phyloP scores from a whole-genome alignment of 2,888 invertebrate genomes.

The Caenorhabditis sp. region DNA sequence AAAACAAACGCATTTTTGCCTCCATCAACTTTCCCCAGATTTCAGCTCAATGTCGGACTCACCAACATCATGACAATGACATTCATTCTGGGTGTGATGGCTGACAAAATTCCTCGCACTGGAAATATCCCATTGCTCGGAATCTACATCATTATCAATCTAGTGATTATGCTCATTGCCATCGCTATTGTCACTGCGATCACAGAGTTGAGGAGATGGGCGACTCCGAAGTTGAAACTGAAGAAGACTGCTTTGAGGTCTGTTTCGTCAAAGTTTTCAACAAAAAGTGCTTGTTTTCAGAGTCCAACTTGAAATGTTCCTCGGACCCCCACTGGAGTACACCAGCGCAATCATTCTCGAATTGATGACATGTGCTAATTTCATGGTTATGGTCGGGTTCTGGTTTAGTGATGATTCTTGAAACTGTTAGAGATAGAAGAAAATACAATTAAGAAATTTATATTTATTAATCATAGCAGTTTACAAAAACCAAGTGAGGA shows the following conservation, averaged over 20 bases:
- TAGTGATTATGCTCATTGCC: slow-evolving; percentile 48
- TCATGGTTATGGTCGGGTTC: slow-evolving; percentile 31
- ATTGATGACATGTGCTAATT: slow-evolving; percentile 26
- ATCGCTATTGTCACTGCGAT: slow-evolving; percentile 32
- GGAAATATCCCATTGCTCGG: slow-evolving; percentile 47
- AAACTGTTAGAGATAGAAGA: background rate
- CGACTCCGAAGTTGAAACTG: slow-evolving; percentile 22
- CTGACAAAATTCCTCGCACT: slow-evolving; percentile 47
- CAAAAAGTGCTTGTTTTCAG: slow-evolving; percentile 15
- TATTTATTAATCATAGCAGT: no score
- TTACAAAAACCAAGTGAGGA: background rate
- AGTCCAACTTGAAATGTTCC: slow-evolving; percentile 17
- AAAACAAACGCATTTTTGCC: no score
- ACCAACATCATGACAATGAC: slow-evolving; percentile 64
- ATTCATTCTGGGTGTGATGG: slow-evolving; percentile 53
- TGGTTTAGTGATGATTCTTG: slow-evolving; percentile 21
- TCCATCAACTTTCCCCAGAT: no score
- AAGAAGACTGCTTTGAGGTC: slow-evolving; percentile 23
- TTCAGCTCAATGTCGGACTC: slow-evolving; percentile 49
- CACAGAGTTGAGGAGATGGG: slow-evolving; percentile 19
- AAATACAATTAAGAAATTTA: background rate
- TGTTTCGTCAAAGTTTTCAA: background rate
- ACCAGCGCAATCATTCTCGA: slow-evolving; percentile 25
- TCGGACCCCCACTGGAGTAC: slow-evolving; percentile 23
- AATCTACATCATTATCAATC: slow-evolving; percentile 43